phyloP scores from a whole-genome alignment of 2,113 vertebrate genomes.

The Telmatochromis sp. region DNA sequence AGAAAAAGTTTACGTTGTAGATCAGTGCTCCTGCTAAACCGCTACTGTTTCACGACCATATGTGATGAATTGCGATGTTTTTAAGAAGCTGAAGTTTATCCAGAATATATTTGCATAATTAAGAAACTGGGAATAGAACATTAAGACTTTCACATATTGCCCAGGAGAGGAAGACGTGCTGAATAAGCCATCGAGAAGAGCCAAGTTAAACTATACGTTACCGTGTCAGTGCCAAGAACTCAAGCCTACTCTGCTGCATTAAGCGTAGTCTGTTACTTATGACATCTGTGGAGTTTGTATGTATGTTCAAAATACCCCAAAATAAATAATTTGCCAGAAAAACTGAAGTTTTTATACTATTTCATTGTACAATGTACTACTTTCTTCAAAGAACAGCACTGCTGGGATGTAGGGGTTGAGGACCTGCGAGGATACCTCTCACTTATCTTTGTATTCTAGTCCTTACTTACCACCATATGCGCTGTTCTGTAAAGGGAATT shows the following conservation, averaged over 20 bases:
- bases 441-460: not conserved
- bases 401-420: not conserved
- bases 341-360: not conserved
- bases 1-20: not conserved
- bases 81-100: not conserved
- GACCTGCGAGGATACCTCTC: not conserved
- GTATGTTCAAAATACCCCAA: not conserved
- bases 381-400: not conserved
- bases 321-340: not conserved
- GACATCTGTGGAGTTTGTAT: not conserved
- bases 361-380: not conserved
- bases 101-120: not conserved
- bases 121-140: not conserved
- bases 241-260: not conserved
- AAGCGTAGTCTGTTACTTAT: not conserved
- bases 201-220: constrained; percentile 50
- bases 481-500: not conserved
- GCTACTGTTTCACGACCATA: not conserved
- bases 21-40: not conserved
- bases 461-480: not conserved
- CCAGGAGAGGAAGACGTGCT: not conserved
- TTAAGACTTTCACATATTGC: not conserved
- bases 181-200: not conserved
- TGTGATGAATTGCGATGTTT: not conserved
- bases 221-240: not conserved